Percentiles rank a stretch among this genome's conserved stretches.
Evolutionary conservation across 2,113 vertebrate genomes (phyloP).

Genomic region (Oreocharis arfaki): DNA sequence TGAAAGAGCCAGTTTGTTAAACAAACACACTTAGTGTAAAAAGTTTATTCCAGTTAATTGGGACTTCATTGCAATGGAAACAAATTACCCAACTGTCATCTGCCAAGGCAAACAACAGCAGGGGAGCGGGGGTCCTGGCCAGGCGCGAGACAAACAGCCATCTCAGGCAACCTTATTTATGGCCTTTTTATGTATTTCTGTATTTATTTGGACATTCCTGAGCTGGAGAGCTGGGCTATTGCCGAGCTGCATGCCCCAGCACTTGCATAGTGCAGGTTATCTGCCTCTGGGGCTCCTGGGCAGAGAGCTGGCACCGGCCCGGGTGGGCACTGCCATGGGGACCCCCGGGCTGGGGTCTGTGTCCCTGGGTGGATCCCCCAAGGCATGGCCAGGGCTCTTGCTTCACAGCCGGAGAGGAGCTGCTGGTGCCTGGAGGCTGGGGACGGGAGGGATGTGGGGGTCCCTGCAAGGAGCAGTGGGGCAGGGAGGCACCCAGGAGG

Average conservation of each 20-base stretch:
- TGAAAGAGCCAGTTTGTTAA: constrained; percentile 77
- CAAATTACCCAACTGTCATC: constrained; percentile 67
- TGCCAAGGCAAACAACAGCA: constrained; percentile 67
- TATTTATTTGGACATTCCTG: constrained; percentile 66
- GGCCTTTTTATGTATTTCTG: constrained; percentile 57
- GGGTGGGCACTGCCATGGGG: accelerated
- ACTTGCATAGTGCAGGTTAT: background rate
- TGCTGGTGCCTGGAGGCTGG: background rate
- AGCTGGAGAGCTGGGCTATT: constrained; percentile 22
- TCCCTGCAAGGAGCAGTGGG: accelerated
- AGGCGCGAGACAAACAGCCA: constrained; percentile 48
- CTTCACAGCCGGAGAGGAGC: background rate
- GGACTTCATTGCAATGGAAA: constrained; percentile 75
- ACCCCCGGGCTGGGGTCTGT: too few species aligned
- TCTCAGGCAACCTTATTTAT: constrained; percentile 65
- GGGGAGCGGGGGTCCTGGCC: constrained; percentile 49
- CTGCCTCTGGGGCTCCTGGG: background rate
- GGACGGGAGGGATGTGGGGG: too few species aligned
- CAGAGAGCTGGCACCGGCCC: background rate
- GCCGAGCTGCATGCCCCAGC: background rate
- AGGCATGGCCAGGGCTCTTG: accelerated
- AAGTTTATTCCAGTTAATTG: constrained; percentile 78
- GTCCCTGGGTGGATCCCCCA: background rate
- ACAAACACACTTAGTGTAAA: constrained; percentile 78
- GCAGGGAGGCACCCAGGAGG: background rate